A percentile compares a stretch with the other conserved stretches of the same genome.
phyloP scores from a whole-genome alignment of 2,888 invertebrate species.

The Cetonia aurata region DNA sequence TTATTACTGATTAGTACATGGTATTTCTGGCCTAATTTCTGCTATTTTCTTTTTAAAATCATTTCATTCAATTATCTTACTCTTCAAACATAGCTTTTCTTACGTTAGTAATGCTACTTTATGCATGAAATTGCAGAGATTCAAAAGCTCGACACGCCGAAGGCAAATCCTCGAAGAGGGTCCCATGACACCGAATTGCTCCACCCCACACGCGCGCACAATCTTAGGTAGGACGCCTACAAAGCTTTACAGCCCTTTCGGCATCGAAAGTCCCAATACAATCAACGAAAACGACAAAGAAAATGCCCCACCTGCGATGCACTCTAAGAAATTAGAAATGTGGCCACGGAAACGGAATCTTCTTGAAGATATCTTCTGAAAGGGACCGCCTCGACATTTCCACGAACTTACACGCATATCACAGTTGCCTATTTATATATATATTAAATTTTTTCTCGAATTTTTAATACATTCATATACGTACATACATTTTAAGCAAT shows the following conservation, averaged over 20 bases:
- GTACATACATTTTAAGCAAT: too few relatives aligned
- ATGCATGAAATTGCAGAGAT: constrained; percentile 64
- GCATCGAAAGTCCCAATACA: constrained; percentile 76
- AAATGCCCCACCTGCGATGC: constrained; percentile 33
- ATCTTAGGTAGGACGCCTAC: constrained; percentile 77
- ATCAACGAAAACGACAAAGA: constrained; percentile 45
- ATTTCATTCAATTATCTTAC: too few relatives aligned
- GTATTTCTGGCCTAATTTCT: background rate
- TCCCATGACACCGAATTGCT: constrained; percentile 67
- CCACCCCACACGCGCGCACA: constrained; percentile 68
- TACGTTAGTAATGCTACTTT: too few relatives aligned
- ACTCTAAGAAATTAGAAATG: constrained; percentile 36
- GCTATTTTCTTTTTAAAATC: background rate
- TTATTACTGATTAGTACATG: background rate
- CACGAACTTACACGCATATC: constrained; percentile 18
- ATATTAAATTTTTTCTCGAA: background rate
- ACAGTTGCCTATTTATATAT: constrained; percentile 23
- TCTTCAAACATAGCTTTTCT: too few relatives aligned
- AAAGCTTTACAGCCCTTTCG: constrained; percentile 82
- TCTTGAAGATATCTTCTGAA: constrained; percentile 48
- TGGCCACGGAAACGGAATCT: constrained; percentile 48
- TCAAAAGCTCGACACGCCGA: constrained; percentile 70
- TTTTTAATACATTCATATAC: too few relatives aligned
- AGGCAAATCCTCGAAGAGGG: constrained; percentile 70
- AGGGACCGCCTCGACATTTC: background rate